Base-by-base conservation (phyloP, 2,888 invertebrate genomes). In the Galerucella pusilla region DNA sequence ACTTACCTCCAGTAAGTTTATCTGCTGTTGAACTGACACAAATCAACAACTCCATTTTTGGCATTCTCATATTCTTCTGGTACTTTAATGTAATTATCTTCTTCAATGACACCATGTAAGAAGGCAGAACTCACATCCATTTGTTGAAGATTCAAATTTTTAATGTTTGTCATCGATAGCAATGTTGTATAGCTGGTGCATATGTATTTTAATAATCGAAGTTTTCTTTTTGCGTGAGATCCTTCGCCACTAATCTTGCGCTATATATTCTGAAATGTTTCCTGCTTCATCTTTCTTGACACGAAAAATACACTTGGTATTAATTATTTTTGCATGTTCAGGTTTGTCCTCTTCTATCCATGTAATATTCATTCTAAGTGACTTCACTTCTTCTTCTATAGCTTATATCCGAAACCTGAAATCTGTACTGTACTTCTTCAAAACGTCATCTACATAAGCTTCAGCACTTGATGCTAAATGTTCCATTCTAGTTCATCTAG, bases 101-200 rank as follows among this genome's bases (percentile, higher is more conserved):
- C 68, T 52, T 68, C 25, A 52, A 73, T 68, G 25, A 60, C 68
- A n/a, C 84, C 82, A 75, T 84, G 80, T 14, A 83, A 75, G 76
- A 85, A 85, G 0, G 84, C 83, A 75, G 79, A 81, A 75, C 81
- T 83, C 12, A 84, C 83, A 75, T 85, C 83, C 45, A 76, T 54
- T 61, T 57, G 46, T 52, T 28, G 28, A 28, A 28, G 28, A 2
- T 28, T 2, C 2, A 2, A 28, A 28, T 28, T 28, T 28, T 28
- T 28, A 28, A 28, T 28, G 5, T 28, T 28, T 28, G 11, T 57
- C 25, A 61, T 61, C 35, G 70, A 59, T 68, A 76, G 46, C 20
- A 74, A 46, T 45, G 20, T 64, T 73, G 66, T 45, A 75, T 68
- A 14, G 77, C 79, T 46, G 79, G 75, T 46, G 75, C 73, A 52